phyloP scores from a whole-genome alignment of 1,140 invertebrate genomes.

The Sarcophaga peregrina region DNA sequence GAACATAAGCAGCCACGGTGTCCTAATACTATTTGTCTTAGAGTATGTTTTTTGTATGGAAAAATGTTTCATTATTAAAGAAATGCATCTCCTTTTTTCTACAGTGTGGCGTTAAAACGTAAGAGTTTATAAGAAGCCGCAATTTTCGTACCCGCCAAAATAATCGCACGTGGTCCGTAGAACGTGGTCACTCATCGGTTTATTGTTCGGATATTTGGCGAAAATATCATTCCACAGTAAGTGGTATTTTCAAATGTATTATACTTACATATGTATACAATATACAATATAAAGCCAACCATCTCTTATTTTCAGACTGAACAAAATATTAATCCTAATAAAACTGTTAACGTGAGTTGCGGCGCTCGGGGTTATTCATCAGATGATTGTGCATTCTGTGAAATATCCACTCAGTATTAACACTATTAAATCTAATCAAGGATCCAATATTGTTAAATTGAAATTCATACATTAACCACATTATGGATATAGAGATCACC shows the following conservation, averaged over 20 bases:
- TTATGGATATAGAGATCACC: no score
- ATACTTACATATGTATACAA: conserved; percentile 30
- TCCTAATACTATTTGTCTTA: conserved; percentile 74
- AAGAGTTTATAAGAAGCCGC: conserved; percentile 69
- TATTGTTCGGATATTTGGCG: conserved; percentile 78
- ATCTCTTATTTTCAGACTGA: conserved; percentile 61
- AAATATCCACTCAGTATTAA: no score
- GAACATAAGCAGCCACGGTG: conserved; percentile 74
- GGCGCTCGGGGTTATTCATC: no score
- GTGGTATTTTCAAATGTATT: conserved; percentile 38
- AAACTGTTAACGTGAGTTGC: conserved; percentile 61
- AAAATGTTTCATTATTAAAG: not conserved
- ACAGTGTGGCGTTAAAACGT: conserved; percentile 74
- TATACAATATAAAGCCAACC: not conserved
- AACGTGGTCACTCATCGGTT: conserved; percentile 70
- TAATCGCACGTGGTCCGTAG: conserved; percentile 69
- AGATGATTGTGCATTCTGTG: no score
- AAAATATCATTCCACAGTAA: conserved; percentile 76
- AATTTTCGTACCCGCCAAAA: conserved; percentile 71
- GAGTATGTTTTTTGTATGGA: conserved; percentile 67
- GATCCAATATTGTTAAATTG: no score
- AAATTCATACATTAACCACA: no score
- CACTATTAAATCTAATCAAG: no score
- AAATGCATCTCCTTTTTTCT: conserved; percentile 50
- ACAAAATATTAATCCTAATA: conserved; percentile 62